phyloP scores from a whole-genome alignment of 2,888 invertebrate species.

The Cetonia aurata region DNA sequence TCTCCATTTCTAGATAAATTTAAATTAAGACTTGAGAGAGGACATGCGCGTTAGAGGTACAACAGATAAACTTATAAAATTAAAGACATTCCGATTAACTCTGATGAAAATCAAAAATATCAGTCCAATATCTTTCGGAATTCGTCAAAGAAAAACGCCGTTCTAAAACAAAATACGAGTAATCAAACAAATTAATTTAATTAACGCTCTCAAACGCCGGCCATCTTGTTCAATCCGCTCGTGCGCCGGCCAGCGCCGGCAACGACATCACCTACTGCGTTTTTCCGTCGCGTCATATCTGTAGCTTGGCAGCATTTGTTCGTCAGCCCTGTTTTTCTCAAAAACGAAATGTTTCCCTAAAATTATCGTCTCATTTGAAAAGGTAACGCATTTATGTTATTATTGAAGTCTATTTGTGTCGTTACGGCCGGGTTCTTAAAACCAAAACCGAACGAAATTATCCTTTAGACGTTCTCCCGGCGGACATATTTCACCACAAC shows the following conservation, averaged over 20 bases:
- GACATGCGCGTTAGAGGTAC: constrained; percentile 4
- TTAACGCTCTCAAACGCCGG: constrained; percentile 7
- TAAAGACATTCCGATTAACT: background rate
- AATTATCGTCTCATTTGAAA: constrained; percentile 61
- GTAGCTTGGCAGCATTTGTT: constrained; percentile 67
- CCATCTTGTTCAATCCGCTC: constrained; percentile 26
- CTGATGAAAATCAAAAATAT: background rate
- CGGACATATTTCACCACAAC: constrained; percentile 51
- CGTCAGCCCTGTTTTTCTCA: constrained; percentile 66
- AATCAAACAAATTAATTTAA: constrained; percentile 4
- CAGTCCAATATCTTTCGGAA: background rate
- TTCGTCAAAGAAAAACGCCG: background rate
- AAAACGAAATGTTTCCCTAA: constrained; percentile 67
- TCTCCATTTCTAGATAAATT: background rate
- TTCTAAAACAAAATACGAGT: background rate
- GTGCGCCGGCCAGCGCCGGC: constrained; percentile 32
- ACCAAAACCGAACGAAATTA: constrained; percentile 21
- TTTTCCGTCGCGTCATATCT: constrained; percentile 50
- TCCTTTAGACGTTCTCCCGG: constrained; percentile 44
- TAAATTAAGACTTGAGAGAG: constrained; percentile 15
- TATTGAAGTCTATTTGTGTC: constrained; percentile 2
- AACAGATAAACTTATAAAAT: constrained; percentile 8
- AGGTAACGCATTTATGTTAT: constrained; percentile 58
- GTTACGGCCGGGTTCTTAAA: constrained; percentile 8
- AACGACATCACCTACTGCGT: constrained; percentile 43